Evolutionary conservation across 2,888 invertebrate genomes (phyloP), one percentile per base, ranked within the genome.

Genomic region (Fragum whitleyi): DNA sequence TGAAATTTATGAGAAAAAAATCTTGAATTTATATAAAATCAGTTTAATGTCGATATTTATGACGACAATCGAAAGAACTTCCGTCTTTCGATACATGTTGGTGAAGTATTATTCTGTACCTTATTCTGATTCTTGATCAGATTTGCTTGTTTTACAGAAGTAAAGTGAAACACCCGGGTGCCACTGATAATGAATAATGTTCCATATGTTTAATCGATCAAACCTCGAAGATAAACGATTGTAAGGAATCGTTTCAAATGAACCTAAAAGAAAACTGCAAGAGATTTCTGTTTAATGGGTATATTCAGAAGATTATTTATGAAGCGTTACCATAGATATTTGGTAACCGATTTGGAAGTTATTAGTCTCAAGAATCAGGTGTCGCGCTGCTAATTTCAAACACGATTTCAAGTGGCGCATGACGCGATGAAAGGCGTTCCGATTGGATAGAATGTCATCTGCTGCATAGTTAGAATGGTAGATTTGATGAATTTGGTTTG

Each of bases 241-340:
- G 67, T 79, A 65, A 79, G 79, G 79, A 79, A 83, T 77, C 76
- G 74, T 26, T 23, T 62, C 70, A 83, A 83, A 83, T 83, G 83
- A 83, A 83, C 83, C 83, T n/a, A 69, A 83, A 83, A 79, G 76
- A 83, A 83, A 79, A 83, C 83, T 83, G 83, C 73, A 73, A 65
- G 68, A 73, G 79, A 83, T 83, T 77, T 79, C 68, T 77, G 79
- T 83, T 83, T 83, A 83, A 83, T 83, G 83, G 77, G 79, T 68
- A 77, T 65, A 76, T 68, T 83, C 70, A 70, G 76, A 74, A 57
- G 67, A 79, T 73, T 83, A 77, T 79, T 83, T 79, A 83, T 83
- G 83, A 83, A 77, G 83, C 83, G 83, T 83, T 79, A 79, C 79
- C 70, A 71, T 67, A 79, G 79, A 79, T 83, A 83, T 83, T 79